Conservation (phyloP, 2,797 vertebrate species). For the Taeniopygia guttata region DNA sequence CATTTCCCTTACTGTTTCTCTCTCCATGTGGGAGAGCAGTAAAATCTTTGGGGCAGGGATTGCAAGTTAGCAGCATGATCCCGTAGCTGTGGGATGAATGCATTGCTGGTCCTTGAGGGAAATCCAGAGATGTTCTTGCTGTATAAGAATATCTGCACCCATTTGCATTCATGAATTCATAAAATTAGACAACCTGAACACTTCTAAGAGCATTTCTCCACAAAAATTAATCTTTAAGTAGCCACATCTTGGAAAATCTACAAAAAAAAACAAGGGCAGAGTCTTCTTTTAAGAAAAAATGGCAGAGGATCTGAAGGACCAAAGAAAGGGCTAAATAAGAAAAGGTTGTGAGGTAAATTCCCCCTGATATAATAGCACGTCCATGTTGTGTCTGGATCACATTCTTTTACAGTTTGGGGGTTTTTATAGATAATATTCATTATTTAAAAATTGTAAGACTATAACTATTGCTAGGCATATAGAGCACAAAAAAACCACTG, state of each 20-base stretch:
- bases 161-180: background rate
- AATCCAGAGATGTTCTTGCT: background rate
- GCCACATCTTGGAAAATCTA: background rate
- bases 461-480: background rate
- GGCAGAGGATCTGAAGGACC: background rate
- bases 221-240: background rate
- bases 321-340: background rate
- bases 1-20: background rate
- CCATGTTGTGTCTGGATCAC: background rate
- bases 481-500: background rate
- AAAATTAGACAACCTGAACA: background rate
- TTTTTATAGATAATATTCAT: background rate
- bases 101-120: rapidly evolving
- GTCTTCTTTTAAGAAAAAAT: background rate
- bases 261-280: background rate
- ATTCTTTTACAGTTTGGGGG: background rate
- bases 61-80: background rate
- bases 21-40: background rate
- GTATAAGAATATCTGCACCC: background rate
- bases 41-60: background rate
- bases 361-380: background rate
- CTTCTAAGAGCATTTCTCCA: background rate
- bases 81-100: background rate
- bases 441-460: background rate
- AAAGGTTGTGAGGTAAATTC: background rate